Evolutionary conservation across 1,140 invertebrate species (phyloP).

Genomic region (Camponotus floridanus): DNA sequence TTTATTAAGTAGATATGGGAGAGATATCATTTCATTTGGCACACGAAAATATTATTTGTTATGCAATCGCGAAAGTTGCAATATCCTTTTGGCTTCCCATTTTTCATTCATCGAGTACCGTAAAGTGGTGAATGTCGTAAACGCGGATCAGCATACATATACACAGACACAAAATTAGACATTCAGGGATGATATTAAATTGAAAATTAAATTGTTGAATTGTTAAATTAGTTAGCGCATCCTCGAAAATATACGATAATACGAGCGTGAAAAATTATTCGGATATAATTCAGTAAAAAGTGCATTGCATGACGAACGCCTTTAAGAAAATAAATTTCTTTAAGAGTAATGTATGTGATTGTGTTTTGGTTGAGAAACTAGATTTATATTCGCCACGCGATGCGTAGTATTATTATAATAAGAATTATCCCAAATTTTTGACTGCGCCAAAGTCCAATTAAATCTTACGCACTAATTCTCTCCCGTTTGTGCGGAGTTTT

Average conservation of each 20-base stretch:
- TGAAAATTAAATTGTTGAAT: neutral
- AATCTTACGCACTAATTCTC: conserved; percentile 42
- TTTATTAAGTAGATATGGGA: conserved; percentile 7
- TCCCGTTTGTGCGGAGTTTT: conserved; percentile 27
- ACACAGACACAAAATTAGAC: conserved; percentile 18
- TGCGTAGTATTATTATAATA: conserved; percentile 51
- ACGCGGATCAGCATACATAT: conserved; percentile 32
- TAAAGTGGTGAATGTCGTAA: neutral
- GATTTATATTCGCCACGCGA: conserved; percentile 25
- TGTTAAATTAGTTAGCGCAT: neutral
- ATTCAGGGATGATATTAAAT: conserved; percentile 8
- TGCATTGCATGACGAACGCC: conserved; percentile 16
- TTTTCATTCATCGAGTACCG: conserved; percentile 20
- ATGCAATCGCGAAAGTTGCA: neutral
- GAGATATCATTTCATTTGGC: neutral
- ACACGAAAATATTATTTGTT: neutral
- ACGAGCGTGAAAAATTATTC: neutral
- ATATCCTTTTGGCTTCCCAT: neutral
- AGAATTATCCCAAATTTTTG: conserved; percentile 61
- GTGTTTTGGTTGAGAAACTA: conserved; percentile 27
- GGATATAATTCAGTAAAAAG: neutral
- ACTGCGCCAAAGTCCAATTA: conserved; percentile 34
- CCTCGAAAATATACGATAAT: neutral
- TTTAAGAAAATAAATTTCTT: conserved; percentile 28
- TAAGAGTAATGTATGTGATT: conserved; percentile 21